Base-by-base conservation (phyloP, 2,113 vertebrate species). In the Abramis brama region DNA sequence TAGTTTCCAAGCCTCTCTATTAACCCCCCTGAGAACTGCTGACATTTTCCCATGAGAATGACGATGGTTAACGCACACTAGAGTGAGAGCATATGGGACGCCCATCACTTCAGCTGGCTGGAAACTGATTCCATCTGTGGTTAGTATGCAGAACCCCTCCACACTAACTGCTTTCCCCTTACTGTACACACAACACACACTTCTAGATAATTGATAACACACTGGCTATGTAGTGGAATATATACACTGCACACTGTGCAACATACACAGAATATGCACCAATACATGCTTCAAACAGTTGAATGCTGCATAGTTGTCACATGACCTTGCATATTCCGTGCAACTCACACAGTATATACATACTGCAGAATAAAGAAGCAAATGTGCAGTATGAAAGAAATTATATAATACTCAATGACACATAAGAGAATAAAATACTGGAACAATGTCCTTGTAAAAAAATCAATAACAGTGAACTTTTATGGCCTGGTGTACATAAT, bases 401-500 rank as follows among this genome's bases (percentile, higher is more conserved):
- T 21, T 2, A 57, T 33, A 23, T 55, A 23, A 36, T 15, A 60
- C 30, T 39, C 50, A 60, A 10, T 15, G 36, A 39, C 23, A 2
- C 66, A 21, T 68, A 87, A 70, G 12, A 62, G 6, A 27, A 68
- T 86, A 43, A 88, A 90, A 92, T 89, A 89, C 92, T 82, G 47
- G 91, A 90, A 89, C 66, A 86, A 83, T 8, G 85, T 83, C 90
- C 88, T 87, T 78, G 64, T 92, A 91, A 89, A 92, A 36, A 43
- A 86, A 91, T 90, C 91, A 89, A 93, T 91, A 91, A 90, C 87
- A 87, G 91, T 91, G 91, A 91, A 91, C 88, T 59, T 93, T 94
- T 90, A 94, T 10, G 64, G 88, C 21, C 90, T 89, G 0, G 8
- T 83, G 91, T 87, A 90, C 91, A 92, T 92, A 91, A 94, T 79